A percentile compares a stretch with the other conserved stretches of the same genome.
Conservation (phyloP, 2,797 vertebrate genomes). For the Nyctalus aviator region DNA sequence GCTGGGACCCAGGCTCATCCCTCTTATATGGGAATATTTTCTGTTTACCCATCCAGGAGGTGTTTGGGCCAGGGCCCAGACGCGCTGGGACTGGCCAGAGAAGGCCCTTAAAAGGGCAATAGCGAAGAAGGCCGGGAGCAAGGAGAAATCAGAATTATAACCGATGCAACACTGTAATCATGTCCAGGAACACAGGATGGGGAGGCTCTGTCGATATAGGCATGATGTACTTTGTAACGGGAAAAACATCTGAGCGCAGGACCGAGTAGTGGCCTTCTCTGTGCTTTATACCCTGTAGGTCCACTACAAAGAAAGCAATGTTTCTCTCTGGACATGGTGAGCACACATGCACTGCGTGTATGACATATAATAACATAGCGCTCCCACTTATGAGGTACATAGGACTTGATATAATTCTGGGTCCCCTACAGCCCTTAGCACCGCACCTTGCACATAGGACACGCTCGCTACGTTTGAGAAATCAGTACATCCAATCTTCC, state of each 20-base stretch:
- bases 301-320: not conserved
- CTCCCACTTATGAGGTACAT: not conserved
- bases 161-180: constrained; percentile 35
- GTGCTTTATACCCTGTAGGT: not conserved
- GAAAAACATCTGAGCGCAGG: not conserved
- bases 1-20: not conserved
- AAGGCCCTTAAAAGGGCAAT: constrained; percentile 80
- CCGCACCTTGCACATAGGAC: not conserved
- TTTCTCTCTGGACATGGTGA: not conserved
- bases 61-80: constrained; percentile 76
- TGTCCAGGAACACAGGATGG: not conserved
- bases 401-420: not conserved
- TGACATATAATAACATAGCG: not conserved
- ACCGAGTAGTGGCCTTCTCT: not conserved
- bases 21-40: constrained; percentile 64
- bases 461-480: not conserved
- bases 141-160: constrained; percentile 71
- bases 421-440: not conserved
- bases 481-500: not conserved
- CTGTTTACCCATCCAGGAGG: constrained; percentile 68
- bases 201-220: not conserved
- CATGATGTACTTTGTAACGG: not conserved
- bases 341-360: not conserved
- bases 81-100: constrained; percentile 35
- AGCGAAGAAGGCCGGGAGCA: constrained; percentile 55